Base-by-base conservation (phyloP, 1,140 invertebrate genomes). In the Camponotus floridanus region DNA sequence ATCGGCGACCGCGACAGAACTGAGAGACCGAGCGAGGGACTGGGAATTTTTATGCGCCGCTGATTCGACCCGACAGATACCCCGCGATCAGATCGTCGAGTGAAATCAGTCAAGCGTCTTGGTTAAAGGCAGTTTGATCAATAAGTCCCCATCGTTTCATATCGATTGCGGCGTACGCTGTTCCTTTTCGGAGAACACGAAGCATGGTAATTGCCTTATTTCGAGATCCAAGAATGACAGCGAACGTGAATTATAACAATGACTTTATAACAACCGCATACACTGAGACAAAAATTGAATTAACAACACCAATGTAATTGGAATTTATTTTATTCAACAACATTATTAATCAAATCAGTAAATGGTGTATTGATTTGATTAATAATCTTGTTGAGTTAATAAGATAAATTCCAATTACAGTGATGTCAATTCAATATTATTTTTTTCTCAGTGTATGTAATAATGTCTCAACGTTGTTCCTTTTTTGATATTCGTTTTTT, bases 41-140 rank as follows among this genome's bases (percentile, higher is more conserved):
- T 55, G 84, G 33, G 48, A 81, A 86, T 57, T 86, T 86, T 83
- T 86, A 68, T 81, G 57, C 67, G 57, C 21, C 67, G 26, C n/a
- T 65, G 84, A 80, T 57, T 11, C 33, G 76, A 65, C 36, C 26
- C 68, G 80, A 74, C 21, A 55, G 59, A 61, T 51, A 59, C 11
- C n/a, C 57, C 31, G 21, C 76, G 76, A 85, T 45, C 42, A 21
- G 42, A 51, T 64, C 48, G 70, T 65, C 73, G 26, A 51, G 48
- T 15, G 73, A 57, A 67, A 78, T 67, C 70, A 65, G 61, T 64
- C 42, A n/a, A 85, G 61, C 81, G 70, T 78, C 61, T 67, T 33
- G 39, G n/a, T 85, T 85, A 65, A 71, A 78, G 33, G 70, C 59
- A 31, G 61, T 45, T 83, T 45, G 68, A 74, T 83, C 79, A 59